Evolutionary conservation across 2,797 vertebrate genomes (phyloP), one percentile per base, ranked within the genome.

Genomic region (Acrossocheilus wenchowensis): DNA sequence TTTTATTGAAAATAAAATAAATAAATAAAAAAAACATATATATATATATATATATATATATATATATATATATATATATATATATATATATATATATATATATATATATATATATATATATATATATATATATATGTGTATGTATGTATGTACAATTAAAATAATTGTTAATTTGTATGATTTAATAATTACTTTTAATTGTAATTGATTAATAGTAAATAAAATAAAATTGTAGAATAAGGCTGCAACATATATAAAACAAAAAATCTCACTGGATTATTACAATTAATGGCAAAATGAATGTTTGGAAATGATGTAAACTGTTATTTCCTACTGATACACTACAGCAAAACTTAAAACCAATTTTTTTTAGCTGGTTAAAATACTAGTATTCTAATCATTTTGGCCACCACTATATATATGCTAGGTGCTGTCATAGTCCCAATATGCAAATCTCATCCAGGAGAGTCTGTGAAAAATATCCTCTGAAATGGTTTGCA

Each of bases 361-460:
- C 0, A n/a, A n/a, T 6, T 19, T 50, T 2, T 52, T 52, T 52
- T 62, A 60, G 23, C n/a, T 62, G 57, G 10, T 62, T n/a, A 62
- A 26, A 26, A 62, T 26, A 5, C 4, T 11, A 62, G 9, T 62
- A 4, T 26, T 26, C n/a, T 62, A 26, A 26, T 62, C 2, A 12
- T 26, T 60, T n/a, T 26, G 60, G n/a, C n/a, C n/a, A 60, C 23
- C 23, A n/a, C n/a, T 50, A 50, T 50, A 17, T 17, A 62, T 62
- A 62, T 62, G 48, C 19, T 23, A 54, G 48, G 36, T 2, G 45
- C 57, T 69, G 50, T 50, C 64, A 79, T 85, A 71, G 48, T 57
- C 36, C 6, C 39, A 79, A 45, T 71, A 85, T 85, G 74, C 50
- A 79, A 85, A 85, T 85, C n/a, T 57, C 45, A 57, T 43, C n/a